These are phyloP conservation scores for Clarias platycephalus DNA, from an alignment of 2,797 vertebrate species.

Conservation along the genomic window DNA sequence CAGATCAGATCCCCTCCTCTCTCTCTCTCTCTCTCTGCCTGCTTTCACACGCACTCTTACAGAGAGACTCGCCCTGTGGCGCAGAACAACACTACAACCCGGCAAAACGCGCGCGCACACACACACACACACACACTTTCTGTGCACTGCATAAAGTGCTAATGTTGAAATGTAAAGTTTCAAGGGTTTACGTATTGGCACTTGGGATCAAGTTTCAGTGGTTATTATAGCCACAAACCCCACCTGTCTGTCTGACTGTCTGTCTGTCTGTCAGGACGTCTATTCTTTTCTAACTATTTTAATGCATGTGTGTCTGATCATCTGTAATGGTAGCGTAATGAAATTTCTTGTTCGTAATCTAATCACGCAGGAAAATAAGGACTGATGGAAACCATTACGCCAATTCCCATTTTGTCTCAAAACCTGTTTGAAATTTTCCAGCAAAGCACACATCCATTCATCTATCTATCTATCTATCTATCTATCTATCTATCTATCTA, in stretches of 20 bases:
- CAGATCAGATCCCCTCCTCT: constrained; percentile 66
- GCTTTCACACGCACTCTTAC: constrained; percentile 76
- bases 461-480: too few relatives aligned
- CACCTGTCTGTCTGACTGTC: neutral
- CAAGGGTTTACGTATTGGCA: neutral
- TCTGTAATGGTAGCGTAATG: neutral
- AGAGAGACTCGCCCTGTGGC: constrained; percentile 83
- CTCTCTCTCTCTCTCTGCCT: constrained; percentile 60
- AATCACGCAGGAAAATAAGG: too few relatives aligned
- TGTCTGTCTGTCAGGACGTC: neutral
- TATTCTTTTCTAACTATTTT: neutral
- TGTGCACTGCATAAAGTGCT: neutral
- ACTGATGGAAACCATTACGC: too few relatives aligned
- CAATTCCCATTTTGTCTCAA: too few relatives aligned
- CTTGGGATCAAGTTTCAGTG: neutral
- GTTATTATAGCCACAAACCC: neutral
- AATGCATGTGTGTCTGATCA: neutral
- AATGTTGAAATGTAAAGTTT: too few relatives aligned
- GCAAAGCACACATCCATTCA: too few relatives aligned
- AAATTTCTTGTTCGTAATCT: neutral
- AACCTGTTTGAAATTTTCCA: too few relatives aligned
- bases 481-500: too few relatives aligned
- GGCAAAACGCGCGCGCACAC: constrained; percentile 35
- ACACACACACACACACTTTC: constrained; percentile 10
- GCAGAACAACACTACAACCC: constrained; percentile 79